Base-by-base conservation (phyloP, 2,797 vertebrate species). In the Peromyscus eremicus region DNA sequence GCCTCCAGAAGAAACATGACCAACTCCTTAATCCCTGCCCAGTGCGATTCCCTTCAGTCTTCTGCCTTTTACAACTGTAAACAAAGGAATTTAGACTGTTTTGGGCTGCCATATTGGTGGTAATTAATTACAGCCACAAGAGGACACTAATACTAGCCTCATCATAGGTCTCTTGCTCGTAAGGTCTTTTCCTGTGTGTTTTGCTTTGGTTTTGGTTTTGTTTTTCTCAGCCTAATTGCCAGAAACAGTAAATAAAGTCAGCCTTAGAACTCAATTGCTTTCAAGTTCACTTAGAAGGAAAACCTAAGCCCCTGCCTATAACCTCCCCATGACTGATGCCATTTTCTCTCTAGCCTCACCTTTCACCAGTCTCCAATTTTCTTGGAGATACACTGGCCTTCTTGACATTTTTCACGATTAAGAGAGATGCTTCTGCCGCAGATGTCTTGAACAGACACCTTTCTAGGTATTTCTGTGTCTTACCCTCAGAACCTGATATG, bases 331-430 rank as follows among this genome's bases (percentile, higher is more conserved):
- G 7, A 92, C 23, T 6, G 0, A 88, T n/a, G 5, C 32, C 10
- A 21, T 91, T 81, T 92, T 93, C 23, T 77, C 32, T 82, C 80
- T 60, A 4, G 71, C 7, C 17, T 92, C 11, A 57, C 68, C 23
- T 62, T 34, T 92, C 81, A 94, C 95, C 68, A 73, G 73, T 52
- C 73, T 92, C 19, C 77, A 77, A 80, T 71, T 96, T 55, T 70
- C 0, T 91, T 94, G 37, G 57, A 49, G 11, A 66, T 55, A 23
- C 32, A 17, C 1, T 71, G 37, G 4, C 52, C 57, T 90, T 46
- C 25, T 57, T 90, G 25, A 19, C 83, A 76, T 40, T 95, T 16
- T 68, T 92, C n/a, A 79, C 79, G 21, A 55, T 93, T 29, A 81
- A 34, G 68, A 64, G 43, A 21, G 4, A 83, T 25, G 21, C 11